Conservation (phyloP, 1,140 invertebrate genomes). For the Conopomorpha cramerella region DNA sequence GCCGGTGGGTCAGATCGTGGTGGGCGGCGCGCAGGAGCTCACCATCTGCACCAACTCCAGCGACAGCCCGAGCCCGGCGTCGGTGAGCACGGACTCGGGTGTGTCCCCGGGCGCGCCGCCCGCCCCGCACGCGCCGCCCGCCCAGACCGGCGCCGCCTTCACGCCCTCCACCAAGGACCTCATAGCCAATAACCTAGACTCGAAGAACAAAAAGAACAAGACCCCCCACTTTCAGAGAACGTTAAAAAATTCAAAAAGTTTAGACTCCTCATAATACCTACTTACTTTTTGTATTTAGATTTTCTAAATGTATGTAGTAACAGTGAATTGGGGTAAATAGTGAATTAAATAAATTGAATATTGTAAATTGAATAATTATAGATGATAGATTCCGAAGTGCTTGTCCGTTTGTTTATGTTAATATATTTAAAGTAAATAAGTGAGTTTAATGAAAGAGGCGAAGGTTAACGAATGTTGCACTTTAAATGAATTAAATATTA, state of each 20-base stretch:
- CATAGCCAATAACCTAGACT: constrained; percentile 21
- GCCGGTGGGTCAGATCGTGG: constrained; percentile 52
- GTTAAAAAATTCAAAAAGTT: constrained; percentile 52
- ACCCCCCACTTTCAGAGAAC: constrained; percentile 21
- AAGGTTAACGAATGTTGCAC: no score
- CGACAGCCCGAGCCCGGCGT: constrained; percentile 36
- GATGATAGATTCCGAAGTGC: no score
- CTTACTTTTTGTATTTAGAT: constrained; percentile 55
- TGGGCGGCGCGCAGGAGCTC: constrained; percentile 45
- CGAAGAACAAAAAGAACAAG: constrained; percentile 40
- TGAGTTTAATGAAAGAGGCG: no score
- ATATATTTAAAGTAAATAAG: no score
- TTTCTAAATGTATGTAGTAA: constrained; percentile 55
- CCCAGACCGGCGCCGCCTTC: constrained; percentile 25
- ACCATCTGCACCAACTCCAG: constrained; percentile 45
- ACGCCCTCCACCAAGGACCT: constrained; percentile 17
- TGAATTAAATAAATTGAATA: no score
- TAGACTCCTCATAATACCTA: constrained; percentile 31
- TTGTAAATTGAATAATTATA: no score
- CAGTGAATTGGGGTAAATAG: not conserved
- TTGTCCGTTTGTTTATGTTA: no score
- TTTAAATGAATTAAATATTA: no score
- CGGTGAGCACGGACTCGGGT: constrained; percentile 42
- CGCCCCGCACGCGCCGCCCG: constrained; percentile 31
- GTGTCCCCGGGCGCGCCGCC: constrained; percentile 30